Evolutionary conservation across 2,888 invertebrate species (phyloP).

Genomic region (Ophion ellenae): DNA sequence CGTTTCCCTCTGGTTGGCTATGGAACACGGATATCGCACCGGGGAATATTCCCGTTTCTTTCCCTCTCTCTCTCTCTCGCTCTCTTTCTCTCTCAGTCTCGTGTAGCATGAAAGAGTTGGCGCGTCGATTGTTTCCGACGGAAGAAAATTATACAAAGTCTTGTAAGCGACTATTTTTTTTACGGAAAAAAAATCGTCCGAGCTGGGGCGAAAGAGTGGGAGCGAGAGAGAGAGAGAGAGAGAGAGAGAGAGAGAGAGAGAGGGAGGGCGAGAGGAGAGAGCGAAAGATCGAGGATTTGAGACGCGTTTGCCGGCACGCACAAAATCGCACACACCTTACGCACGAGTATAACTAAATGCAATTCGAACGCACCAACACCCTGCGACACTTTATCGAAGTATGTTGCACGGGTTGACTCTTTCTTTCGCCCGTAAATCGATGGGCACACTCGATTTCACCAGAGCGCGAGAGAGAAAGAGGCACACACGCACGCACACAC

Average conservation of each 20-base stretch:
- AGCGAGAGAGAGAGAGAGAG: background rate
- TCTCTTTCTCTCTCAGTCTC: slow-evolving; percentile 16
- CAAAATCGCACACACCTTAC: slow-evolving; percentile 61
- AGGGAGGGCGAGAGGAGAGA: background rate
- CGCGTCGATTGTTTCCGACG: slow-evolving; percentile 42
- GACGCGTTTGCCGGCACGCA: slow-evolving; percentile 73
- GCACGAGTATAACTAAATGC: slow-evolving; percentile 50
- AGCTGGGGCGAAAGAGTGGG: slow-evolving; percentile 13
- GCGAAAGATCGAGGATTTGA: slow-evolving; percentile 32
- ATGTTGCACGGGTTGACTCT: slow-evolving; percentile 70
- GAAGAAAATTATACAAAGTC: slow-evolving; percentile 29
- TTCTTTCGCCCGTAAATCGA: slow-evolving; percentile 76
- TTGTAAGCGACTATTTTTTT: slow-evolving; percentile 19
- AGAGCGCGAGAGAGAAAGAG: slow-evolving; percentile 31
- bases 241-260: slow-evolving; percentile 9
- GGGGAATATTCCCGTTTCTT: slow-evolving; percentile 13
- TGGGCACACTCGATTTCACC: slow-evolving; percentile 79
- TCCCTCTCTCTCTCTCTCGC: background rate
- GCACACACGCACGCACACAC: background rate
- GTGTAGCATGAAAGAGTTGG: slow-evolving; percentile 12
- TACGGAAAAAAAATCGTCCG: slow-evolving; percentile 10
- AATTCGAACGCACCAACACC: slow-evolving; percentile 75
- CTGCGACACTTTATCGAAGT: slow-evolving; percentile 67
- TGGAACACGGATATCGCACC: slow-evolving; percentile 30
- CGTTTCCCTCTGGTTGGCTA: slow-evolving; percentile 4